Base-by-base conservation (phyloP, 2,888 invertebrate species). In the Idaea biselata region DNA sequence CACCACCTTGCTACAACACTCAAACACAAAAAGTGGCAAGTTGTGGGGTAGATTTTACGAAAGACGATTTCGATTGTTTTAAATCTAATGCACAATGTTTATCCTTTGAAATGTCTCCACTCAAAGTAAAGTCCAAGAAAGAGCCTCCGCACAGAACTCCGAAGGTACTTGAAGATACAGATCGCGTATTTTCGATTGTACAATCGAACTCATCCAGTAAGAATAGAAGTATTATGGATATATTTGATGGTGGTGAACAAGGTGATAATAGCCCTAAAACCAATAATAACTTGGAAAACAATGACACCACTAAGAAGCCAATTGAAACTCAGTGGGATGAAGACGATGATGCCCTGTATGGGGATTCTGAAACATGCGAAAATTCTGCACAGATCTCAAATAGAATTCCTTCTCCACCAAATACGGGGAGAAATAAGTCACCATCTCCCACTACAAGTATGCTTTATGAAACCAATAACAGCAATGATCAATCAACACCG, bases 321-420 rank as follows among this genome's bases (percentile, higher is more conserved):
- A 86, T 84, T 72, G 88, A 89, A 70, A 79, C 79, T 61, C 78
- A 85, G 62, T 91, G 92, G 92, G 87, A 92, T 75, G 91, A 88
- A 62, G 92, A 92, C 71, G 93, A 93, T 72, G 93, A 93, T 68
- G 92, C 87, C 63, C 83, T 93, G 31, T 93, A 93, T 71, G 87
- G 83, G 70, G 79, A 81, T 64, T 72, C 81, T 54, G 84, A 85
- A 61, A 67, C 78, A 25, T 64, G 33, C 31, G 63, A 59, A 63
- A 65, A 61, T 62, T n/a, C 58, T 32, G 44, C 8, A 44, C 60
- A 60, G 31, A 44, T 58, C 18, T 61, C 62, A 6, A 69, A 69
- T 55, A 65, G 64, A 17, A 71, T 71, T 16, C 68, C 74, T 16
- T 72, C 75, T n/a, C 74, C 76, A 17, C 68, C 70, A 17, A 73